Conservation (phyloP, 2,113 vertebrate species). For the Anhinga rufa region DNA sequence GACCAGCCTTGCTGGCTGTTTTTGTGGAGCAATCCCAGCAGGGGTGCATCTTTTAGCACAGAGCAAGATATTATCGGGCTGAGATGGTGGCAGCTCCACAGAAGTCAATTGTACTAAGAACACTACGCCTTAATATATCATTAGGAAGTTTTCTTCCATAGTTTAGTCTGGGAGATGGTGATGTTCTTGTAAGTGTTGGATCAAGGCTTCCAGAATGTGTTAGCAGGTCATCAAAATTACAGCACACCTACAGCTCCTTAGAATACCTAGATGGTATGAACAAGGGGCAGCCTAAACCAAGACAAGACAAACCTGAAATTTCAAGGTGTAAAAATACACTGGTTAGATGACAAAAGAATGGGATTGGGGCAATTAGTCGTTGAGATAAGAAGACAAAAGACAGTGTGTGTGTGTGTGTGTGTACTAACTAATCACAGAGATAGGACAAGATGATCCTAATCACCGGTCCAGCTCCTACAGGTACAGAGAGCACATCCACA, state of each 20-base stretch:
- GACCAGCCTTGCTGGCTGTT: neutral
- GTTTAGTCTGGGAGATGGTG: neutral
- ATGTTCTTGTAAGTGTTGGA: neutral
- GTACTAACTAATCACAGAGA: neutral
- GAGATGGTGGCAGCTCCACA: neutral
- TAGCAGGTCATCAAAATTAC: neutral
- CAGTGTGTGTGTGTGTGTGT: no score
- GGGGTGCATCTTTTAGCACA: neutral
- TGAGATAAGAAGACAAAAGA: neutral
- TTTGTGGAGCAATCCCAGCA: neutral
- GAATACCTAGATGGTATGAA: neutral
- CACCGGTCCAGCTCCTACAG: neutral
- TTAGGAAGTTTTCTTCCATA: neutral
- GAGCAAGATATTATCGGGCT: neutral
- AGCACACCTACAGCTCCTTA: neutral
- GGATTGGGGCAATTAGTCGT: neutral
- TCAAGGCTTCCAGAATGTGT: neutral
- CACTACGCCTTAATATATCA: rapidly evolving
- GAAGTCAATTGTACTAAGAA: neutral
- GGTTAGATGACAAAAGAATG: neutral
- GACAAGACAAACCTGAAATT: neutral
- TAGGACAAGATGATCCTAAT: neutral
- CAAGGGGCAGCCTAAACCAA: neutral
- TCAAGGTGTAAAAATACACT: neutral
- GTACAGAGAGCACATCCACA: neutral